Percentiles rank a stretch among this genome's conserved stretches.
These are phyloP conservation scores for Burhinus oedicnemus DNA, from an alignment of 2,113 vertebrate genomes.

Conservation along the genomic window DNA sequence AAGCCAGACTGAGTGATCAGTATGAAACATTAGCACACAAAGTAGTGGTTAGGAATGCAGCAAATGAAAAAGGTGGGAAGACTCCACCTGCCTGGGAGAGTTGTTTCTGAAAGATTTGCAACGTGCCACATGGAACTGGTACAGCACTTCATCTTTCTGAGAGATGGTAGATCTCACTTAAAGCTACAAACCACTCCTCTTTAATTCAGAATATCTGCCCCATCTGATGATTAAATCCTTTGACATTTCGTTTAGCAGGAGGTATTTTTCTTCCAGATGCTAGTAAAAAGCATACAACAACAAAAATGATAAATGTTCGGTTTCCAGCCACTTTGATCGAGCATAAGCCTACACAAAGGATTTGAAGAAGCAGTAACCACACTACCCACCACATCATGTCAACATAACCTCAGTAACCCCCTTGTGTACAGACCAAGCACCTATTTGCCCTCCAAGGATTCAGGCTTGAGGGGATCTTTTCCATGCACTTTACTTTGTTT, in stretches of 20 bases:
- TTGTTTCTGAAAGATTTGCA: not conserved
- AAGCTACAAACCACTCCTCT: not conserved
- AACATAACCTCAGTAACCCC: not conserved
- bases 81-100: not conserved
- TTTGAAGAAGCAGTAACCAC: not conserved
- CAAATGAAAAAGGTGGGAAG: not conserved
- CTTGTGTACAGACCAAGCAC: not conserved
- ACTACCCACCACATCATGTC: not conserved
- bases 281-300: not conserved
- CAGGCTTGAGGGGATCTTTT: not conserved
- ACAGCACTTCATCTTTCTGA: not conserved
- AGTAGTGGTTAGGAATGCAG: rapidly evolving
- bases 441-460: not conserved
- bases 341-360: not conserved
- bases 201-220: not conserved
- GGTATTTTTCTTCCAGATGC: not conserved
- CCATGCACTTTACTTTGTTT: not conserved
- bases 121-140: not conserved
- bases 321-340: not conserved
- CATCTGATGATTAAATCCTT: not conserved
- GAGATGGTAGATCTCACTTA: not conserved
- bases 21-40: not conserved
- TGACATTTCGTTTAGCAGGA: not conserved
- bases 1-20: not conserved
- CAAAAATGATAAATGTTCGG: not conserved